phyloP scores from a whole-genome alignment of 2,888 invertebrate genomes.

The Dicranocentrus wangi region DNA sequence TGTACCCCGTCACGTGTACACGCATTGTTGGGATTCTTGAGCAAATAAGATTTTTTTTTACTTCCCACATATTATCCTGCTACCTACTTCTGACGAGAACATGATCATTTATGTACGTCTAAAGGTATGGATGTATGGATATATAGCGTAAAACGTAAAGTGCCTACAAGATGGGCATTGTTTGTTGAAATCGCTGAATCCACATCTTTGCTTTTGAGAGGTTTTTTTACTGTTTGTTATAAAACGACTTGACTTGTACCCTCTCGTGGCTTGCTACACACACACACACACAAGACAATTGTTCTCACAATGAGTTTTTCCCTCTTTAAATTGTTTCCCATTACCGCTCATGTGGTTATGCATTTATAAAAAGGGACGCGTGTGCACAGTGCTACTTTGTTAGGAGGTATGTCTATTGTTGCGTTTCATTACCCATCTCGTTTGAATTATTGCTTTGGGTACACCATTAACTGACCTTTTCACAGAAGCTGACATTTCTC shows the following conservation, averaged over 20 bases:
- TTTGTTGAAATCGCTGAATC: too few relatives aligned
- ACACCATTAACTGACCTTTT: constrained; percentile 59
- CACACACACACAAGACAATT: constrained; percentile 42
- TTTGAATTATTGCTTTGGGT: constrained; percentile 58
- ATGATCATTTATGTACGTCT: neutral
- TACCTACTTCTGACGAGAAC: neutral
- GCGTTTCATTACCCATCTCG: constrained; percentile 44
- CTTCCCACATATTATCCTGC: constrained; percentile 17
- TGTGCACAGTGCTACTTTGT: constrained; percentile 9
- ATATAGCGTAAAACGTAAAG: too few relatives aligned
- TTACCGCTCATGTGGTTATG: constrained; percentile 38
- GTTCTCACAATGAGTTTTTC: constrained; percentile 42
- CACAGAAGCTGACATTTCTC: constrained; percentile 47
- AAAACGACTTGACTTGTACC: constrained; percentile 18
- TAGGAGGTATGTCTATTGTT: neutral
- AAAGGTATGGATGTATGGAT: too few relatives aligned
- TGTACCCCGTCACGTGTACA: neutral
- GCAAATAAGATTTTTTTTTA: constrained; percentile 51
- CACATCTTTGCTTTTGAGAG: neutral
- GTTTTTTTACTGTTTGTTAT: constrained; percentile 2
- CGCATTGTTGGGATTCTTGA: constrained; percentile 55
- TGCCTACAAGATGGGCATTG: too few relatives aligned
- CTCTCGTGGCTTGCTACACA: constrained; percentile 13
- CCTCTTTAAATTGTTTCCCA: constrained; percentile 38
- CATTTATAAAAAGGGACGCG: constrained; percentile 54